These are phyloP conservation scores for Ictalurus furcatus DNA, from an alignment of 2,113 vertebrate species.

Conservation along the genomic window DNA sequence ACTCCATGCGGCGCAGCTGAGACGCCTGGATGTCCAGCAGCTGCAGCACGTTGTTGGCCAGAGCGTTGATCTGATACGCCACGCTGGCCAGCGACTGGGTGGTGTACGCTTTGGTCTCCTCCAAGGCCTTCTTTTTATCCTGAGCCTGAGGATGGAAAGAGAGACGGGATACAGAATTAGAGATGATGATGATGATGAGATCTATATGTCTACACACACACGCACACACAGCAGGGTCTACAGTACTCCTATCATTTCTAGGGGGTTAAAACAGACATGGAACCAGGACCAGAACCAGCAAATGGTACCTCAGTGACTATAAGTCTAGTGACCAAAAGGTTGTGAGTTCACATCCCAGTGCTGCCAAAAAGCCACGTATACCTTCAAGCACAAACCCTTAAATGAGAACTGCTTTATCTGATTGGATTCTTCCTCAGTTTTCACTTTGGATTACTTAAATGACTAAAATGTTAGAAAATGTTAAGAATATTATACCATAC, in stretches of 20 bases:
- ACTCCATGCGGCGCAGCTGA: conserved; percentile 98
- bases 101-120: conserved; percentile 99
- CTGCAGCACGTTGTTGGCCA: conserved; percentile 99
- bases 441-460: neutral
- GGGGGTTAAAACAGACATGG: neutral
- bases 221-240: neutral
- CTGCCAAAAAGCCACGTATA: neutral
- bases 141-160: conserved; percentile 79
- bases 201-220: neutral
- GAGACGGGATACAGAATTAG: neutral
- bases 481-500: neutral
- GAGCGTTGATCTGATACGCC: conserved; percentile 98
- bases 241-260: neutral
- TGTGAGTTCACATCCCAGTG: neutral
- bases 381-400: neutral
- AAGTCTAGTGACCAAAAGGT: neutral
- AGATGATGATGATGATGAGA: neutral
- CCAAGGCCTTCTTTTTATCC: conserved; percentile 98
- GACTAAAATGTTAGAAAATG: neutral
- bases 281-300: neutral
- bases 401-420: neutral
- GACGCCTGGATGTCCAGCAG: conserved; percentile 98
- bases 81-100: conserved; percentile 98
- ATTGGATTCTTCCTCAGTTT: neutral
- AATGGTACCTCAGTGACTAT: neutral